phyloP scores from a whole-genome alignment of 1,140 invertebrate species.

The Agraylea sexmaculata region DNA sequence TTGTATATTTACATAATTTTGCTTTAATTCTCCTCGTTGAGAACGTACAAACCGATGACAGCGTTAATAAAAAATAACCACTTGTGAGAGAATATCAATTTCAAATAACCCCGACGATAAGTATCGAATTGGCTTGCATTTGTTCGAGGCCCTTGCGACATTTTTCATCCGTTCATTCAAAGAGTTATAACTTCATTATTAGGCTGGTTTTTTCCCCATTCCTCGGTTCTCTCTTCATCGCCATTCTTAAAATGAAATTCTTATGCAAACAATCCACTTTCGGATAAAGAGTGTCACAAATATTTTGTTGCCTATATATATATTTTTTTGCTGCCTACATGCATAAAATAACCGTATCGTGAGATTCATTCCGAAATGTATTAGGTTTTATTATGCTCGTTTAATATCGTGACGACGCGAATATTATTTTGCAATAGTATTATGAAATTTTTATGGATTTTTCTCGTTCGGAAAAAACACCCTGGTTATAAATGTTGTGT shows the following conservation, averaged over 20 bases:
- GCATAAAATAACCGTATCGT: too few species aligned
- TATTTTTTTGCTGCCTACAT: too few species aligned
- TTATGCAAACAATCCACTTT: slow-evolving; percentile 19
- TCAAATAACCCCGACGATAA: slow-evolving; percentile 6
- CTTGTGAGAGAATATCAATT: background rate
- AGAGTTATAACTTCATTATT: slow-evolving; percentile 22
- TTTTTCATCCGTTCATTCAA: slow-evolving; percentile 9
- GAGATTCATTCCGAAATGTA: too few species aligned
- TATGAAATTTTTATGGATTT: too few species aligned
- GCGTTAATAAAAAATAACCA: too few species aligned
- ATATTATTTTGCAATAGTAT: too few species aligned
- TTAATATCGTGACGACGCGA: too few species aligned
- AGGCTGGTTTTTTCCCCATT: slow-evolving; percentile 11
- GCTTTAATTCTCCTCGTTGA: slow-evolving; percentile 10
- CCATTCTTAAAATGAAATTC: slow-evolving; percentile 19
- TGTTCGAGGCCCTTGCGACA: background rate
- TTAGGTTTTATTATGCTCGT: too few species aligned
- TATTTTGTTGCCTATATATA: too few species aligned
- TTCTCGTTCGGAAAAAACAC: too few species aligned
- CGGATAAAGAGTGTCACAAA: background rate
- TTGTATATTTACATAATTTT: slow-evolving; percentile 12
- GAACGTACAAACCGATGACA: slow-evolving; percentile 1
- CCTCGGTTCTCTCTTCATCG: too few species aligned
- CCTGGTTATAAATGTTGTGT: too few species aligned
- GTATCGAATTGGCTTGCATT: slow-evolving; percentile 1